phyloP scores from a whole-genome alignment of 2,888 invertebrate species.

The Phaedon cochleariae region DNA sequence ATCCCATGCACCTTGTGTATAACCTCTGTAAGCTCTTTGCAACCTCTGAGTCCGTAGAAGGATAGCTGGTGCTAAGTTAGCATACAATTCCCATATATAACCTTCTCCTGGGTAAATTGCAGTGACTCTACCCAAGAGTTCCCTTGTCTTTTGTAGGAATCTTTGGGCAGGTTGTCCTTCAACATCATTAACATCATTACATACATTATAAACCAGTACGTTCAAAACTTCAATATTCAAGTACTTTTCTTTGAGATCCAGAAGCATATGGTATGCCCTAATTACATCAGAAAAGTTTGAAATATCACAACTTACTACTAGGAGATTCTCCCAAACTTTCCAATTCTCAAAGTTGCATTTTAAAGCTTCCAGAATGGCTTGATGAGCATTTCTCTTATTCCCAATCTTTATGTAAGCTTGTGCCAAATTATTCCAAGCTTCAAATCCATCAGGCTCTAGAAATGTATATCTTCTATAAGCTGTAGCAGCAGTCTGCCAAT shows the following conservation, averaged over 20 bases:
- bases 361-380: slow-evolving; percentile 86
- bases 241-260: slow-evolving; percentile 85
- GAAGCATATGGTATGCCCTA: slow-evolving; percentile 82
- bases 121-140: slow-evolving; percentile 67
- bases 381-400: slow-evolving; percentile 86
- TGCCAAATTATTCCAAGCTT: slow-evolving; percentile 98
- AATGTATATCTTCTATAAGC: slow-evolving; percentile 88
- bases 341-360: slow-evolving; percentile 94
- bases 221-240: slow-evolving; percentile 79
- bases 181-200: slow-evolving; percentile 71
- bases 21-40: slow-evolving; percentile 78
- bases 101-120: slow-evolving; percentile 74
- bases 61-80: slow-evolving; percentile 71
- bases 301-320: slow-evolving; percentile 87
- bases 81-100: slow-evolving; percentile 84
- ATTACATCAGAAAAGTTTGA: slow-evolving; percentile 87
- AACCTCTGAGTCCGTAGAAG: slow-evolving; percentile 74
- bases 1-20: slow-evolving; percentile 74
- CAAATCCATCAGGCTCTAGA: slow-evolving; percentile 89
- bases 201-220: slow-evolving; percentile 76
- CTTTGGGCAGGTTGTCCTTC: slow-evolving; percentile 64
- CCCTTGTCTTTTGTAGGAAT: slow-evolving; percentile 55
- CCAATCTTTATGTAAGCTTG: slow-evolving; percentile 90
- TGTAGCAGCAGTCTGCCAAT: slow-evolving; percentile 83
- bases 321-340: slow-evolving; percentile 95